Percentiles rank a stretch among this genome's conserved stretches.
phyloP scores from a whole-genome alignment of 2,797 vertebrate species.

The Micrastur ruficollis region DNA sequence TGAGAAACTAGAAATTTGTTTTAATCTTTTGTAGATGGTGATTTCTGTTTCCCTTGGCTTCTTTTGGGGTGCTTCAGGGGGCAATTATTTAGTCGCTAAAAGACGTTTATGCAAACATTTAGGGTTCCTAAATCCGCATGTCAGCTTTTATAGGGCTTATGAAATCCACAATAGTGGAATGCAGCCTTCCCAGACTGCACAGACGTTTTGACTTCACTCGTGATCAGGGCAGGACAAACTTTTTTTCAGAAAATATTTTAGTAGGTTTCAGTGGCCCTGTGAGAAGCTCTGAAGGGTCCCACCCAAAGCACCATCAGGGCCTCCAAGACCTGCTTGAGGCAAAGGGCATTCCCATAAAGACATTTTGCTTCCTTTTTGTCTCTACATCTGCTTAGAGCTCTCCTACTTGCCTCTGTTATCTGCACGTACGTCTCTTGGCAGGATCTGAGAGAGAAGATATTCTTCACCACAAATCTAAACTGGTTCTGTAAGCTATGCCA shows the following conservation, averaged over 20 bases:
- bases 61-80: conserved; percentile 6
- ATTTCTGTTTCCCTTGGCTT: conserved; percentile 36
- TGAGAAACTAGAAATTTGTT: conserved; percentile 16
- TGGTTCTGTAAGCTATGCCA: not conserved
- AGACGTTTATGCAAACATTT: conserved; percentile 9
- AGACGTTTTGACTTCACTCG: not conserved
- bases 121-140: not conserved
- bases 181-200: not conserved
- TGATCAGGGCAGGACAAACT: not conserved
- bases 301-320: not conserved
- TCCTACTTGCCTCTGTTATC: not conserved
- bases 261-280: not conserved
- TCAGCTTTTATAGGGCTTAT: not conserved
- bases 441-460: not conserved
- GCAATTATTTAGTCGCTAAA: conserved; percentile 30
- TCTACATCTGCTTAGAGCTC: not conserved
- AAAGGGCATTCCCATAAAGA: not conserved
- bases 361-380: not conserved
- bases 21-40: conserved; percentile 10
- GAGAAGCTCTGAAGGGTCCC: not conserved
- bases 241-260: not conserved
- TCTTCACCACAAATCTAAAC: not conserved
- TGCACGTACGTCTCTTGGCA: not conserved
- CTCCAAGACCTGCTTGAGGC: not conserved
- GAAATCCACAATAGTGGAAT: not conserved